Evolutionary conservation across 2,888 invertebrate genomes (phyloP).

Genomic region (Eulithis prunata): DNA sequence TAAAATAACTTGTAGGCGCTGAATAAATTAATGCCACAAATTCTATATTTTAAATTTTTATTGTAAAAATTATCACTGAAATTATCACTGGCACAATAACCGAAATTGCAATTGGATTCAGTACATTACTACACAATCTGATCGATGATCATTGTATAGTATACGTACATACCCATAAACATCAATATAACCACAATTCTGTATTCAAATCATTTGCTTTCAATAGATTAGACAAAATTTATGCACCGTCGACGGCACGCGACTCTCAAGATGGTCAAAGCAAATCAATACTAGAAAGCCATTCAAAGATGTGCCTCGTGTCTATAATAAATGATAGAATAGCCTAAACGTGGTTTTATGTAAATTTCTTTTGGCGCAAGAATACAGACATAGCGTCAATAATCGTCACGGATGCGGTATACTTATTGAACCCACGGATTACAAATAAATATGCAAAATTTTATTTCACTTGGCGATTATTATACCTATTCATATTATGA

Average conservation of each 20-base stretch:
- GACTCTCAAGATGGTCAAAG: slow-evolving; percentile 24
- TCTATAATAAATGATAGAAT: slow-evolving; percentile 42
- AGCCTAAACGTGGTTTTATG: slow-evolving; percentile 55
- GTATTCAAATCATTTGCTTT: slow-evolving; percentile 26
- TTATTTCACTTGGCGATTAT: slow-evolving; percentile 65
- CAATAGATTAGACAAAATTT: slow-evolving; percentile 40
- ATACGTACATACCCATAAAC: slow-evolving; percentile 1
- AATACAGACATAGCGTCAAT: slow-evolving; percentile 29
- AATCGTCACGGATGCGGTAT: slow-evolving; percentile 40
- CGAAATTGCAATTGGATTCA: too few species aligned
- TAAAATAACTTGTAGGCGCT: too few species aligned
- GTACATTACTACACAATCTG: not conserved
- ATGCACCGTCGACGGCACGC: slow-evolving; percentile 39
- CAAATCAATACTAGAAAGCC: slow-evolving; percentile 30
- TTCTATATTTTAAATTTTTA: too few species aligned
- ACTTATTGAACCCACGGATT: slow-evolving; percentile 53
- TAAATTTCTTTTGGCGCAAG: slow-evolving; percentile 56
- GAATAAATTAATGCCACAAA: too few species aligned
- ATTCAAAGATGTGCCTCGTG: slow-evolving; percentile 24
- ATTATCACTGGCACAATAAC: too few species aligned
- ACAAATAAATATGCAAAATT: slow-evolving; percentile 77
- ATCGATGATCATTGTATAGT: slow-evolving; percentile 12
- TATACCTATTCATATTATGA: slow-evolving; percentile 51
- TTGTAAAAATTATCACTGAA: too few species aligned
- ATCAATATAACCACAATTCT: slow-evolving; percentile 26